These are phyloP conservation scores for Diogma glabrata DNA, from an alignment of 2,888 invertebrate genomes.

Conservation along the genomic window DNA sequence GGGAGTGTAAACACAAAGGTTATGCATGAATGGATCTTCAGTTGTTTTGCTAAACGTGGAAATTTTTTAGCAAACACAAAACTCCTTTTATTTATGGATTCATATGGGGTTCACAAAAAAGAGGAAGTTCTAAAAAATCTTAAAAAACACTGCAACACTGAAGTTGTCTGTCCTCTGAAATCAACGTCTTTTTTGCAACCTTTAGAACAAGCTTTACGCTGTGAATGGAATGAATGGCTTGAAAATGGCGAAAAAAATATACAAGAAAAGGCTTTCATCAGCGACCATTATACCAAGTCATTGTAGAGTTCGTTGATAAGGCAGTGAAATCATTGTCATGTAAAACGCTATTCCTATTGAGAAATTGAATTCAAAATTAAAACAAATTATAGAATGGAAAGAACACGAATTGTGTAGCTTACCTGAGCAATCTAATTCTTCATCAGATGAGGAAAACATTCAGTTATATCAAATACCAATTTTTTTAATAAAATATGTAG, in stretches of 20 bases:
- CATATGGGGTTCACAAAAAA: slow-evolving; percentile 1
- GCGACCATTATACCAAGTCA: not conserved
- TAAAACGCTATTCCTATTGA: too few species aligned
- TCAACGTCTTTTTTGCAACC: too few species aligned
- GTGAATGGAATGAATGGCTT: not conserved
- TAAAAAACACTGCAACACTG: not conserved
- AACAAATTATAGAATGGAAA: too few species aligned
- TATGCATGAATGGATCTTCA: slow-evolving; percentile 2
- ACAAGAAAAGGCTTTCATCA: not conserved
- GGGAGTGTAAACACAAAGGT: too few species aligned
- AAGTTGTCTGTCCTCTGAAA: too few species aligned
- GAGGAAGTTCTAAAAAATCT: not conserved
- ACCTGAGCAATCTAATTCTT: not conserved
- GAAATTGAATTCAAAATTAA: too few species aligned
- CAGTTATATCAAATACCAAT: not conserved
- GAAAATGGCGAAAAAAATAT: slow-evolving; percentile 1
- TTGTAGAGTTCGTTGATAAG: too few species aligned
- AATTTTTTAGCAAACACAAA: not conserved
- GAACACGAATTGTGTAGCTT: not conserved
- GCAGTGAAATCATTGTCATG: too few species aligned
- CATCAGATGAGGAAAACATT: slow-evolving; percentile 5
- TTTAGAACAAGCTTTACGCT: not conserved
- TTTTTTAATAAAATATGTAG: not conserved
- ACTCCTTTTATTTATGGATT: not conserved
- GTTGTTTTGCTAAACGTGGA: not conserved